Evolutionary conservation across 2,888 invertebrate genomes (phyloP), one percentile per base, ranked within the genome.

Genomic region (Nemoura dubitans): DNA sequence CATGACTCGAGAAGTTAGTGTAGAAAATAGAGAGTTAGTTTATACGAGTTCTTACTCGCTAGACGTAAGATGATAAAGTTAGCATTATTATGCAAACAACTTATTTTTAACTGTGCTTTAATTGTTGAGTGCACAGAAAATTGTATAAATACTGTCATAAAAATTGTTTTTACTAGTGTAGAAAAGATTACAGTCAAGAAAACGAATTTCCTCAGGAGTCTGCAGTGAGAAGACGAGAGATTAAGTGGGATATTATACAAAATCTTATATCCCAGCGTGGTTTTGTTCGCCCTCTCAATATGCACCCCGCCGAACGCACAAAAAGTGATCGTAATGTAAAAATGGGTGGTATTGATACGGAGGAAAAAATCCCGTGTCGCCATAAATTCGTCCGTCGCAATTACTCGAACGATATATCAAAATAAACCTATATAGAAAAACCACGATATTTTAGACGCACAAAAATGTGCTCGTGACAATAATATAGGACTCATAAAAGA

Each of bases 401-500:
- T 59, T 59, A 59, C 59, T 59, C 16, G 3, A 2, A 59, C 59
- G 59, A 59, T 59, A 59, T 21, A 16, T 59, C 59, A 59, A 59
- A 59, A 59, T 59, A 59, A 21, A 59, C 14, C 59, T 59, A 59
- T 59, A 59, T 21, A 59, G 59, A 21, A 59, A 36, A 59, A 59
- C 59, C 59, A 21, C 14, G 59, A 59, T 59, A 59, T 59, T 59
- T 59, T 21, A 59, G 59, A 1, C 59, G 59, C 59, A 21, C 59
- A 21, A 59, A 21, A 59, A 21, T 59, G 59, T 59, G 59, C 16
- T 59, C 59, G 16, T 59, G 59, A 59, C 59, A 59, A 59, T n/a
- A n/a, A n/a, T 59, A 59, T 59, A 59, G 59, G 59, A 59, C 59
- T 59, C 59, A 21, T 59, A 59, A 59, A 59, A 59, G 59, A 59